These are phyloP conservation scores for Salvelinus alpinus DNA, from an alignment of 2,113 vertebrate genomes.

Conservation along the genomic window DNA sequence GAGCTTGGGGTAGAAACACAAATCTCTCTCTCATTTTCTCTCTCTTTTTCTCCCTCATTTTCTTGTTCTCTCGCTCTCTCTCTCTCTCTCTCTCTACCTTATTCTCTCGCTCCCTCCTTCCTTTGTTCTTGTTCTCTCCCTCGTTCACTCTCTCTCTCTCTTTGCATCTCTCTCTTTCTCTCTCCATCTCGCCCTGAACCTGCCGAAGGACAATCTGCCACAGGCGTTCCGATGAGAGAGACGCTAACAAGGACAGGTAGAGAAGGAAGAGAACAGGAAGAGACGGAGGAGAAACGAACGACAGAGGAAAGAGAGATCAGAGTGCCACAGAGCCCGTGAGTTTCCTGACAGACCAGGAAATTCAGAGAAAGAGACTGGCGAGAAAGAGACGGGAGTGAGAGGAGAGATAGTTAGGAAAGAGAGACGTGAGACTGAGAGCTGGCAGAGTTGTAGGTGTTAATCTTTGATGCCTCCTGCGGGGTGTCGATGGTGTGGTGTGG, in stretches of 20 bases:
- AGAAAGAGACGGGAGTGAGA: conserved; percentile 8
- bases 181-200: background rate
- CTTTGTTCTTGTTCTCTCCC: background rate
- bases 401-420: conserved; percentile 8
- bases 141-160: background rate
- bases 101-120: too few relatives aligned
- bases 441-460: conserved; percentile 65
- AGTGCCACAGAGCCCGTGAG: background rate
- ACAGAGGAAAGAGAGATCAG: conserved; percentile 3
- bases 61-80: background rate
- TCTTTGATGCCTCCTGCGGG: conserved; percentile 74
- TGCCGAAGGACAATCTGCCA: background rate
- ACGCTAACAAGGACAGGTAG: background rate
- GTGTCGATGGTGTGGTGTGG: conserved; percentile 51
- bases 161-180: background rate
- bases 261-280: background rate
- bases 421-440: conserved; percentile 55
- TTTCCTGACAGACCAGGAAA: background rate
- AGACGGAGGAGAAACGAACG: conserved; percentile 2
- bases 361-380: background rate
- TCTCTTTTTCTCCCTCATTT: background rate
- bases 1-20: background rate
- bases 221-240: background rate
- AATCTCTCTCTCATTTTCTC: background rate
- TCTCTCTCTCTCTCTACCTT: too few relatives aligned